These are phyloP conservation scores for Noctua fimbriata DNA, from an alignment of 2,888 invertebrate genomes.

Conservation along the genomic window DNA sequence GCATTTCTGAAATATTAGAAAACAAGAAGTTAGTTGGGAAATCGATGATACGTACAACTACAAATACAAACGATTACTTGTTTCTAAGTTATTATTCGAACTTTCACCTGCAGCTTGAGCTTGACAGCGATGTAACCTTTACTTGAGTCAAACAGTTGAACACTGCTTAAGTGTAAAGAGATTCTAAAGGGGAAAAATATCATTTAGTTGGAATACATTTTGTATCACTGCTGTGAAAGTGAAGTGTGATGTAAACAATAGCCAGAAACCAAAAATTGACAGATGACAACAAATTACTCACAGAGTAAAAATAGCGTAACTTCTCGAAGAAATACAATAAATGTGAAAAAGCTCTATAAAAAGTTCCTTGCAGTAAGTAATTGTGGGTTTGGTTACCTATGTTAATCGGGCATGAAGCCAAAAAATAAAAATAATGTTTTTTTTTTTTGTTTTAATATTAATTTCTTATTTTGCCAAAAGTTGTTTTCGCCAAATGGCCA, in stretches of 20 bases:
- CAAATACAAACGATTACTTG: not conserved
- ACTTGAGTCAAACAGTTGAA: not conserved
- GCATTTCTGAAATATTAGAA: slow-evolving; percentile 28
- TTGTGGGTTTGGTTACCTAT: no score
- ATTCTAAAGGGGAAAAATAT: not conserved
- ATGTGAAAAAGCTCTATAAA: no score
- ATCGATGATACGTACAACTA: not conserved
- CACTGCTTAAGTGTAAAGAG: not conserved
- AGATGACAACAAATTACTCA: not conserved
- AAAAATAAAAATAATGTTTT: no score
- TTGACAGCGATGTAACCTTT: not conserved
- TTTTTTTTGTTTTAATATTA: no score
- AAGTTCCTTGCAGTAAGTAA: no score
- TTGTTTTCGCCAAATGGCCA: no score
- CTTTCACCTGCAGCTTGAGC: not conserved
- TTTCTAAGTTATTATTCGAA: not conserved
- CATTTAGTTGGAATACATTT: not conserved
- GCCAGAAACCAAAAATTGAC: slow-evolving; percentile 16
- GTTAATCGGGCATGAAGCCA: no score
- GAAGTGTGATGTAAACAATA: slow-evolving; percentile 23
- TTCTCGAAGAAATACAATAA: no score
- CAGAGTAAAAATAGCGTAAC: not conserved
- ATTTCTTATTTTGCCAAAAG: no score
- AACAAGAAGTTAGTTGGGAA: not conserved
- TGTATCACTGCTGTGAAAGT: not conserved